phyloP scores from a whole-genome alignment of 1,140 invertebrate species.

The Mya arenaria region DNA sequence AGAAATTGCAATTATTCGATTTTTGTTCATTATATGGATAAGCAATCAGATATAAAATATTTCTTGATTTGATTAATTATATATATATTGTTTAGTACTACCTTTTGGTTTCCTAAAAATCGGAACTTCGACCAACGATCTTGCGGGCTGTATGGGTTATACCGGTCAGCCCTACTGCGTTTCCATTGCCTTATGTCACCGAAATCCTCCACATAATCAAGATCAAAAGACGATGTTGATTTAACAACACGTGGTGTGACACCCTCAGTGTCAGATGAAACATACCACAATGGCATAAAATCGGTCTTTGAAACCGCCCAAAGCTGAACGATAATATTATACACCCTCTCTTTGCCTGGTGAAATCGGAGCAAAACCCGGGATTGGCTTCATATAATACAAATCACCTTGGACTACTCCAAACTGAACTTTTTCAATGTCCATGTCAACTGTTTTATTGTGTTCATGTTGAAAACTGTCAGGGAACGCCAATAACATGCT shows the following conservation, averaged over 20 bases:
- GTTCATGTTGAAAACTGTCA: constrained; percentile 11
- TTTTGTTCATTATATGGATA: too few relatives aligned
- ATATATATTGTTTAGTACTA: too few relatives aligned
- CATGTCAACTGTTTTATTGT: constrained; percentile 5
- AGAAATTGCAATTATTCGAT: too few relatives aligned
- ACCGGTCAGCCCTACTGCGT: constrained; percentile 11
- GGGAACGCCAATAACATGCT: constrained; percentile 26
- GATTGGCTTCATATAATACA: constrained; percentile 39
- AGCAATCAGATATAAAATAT: too few relatives aligned
- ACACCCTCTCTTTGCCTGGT: constrained; percentile 1
- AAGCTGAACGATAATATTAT: background rate
- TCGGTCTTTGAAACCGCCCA: constrained; percentile 25
- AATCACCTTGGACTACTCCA: constrained; percentile 40
- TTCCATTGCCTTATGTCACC: constrained; percentile 37
- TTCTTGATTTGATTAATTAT: too few relatives aligned
- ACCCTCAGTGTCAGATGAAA: background rate
- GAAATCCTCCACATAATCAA: constrained; percentile 30
- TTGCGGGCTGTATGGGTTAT: constrained; percentile 34
- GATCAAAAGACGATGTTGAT: background rate
- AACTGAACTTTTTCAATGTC: constrained; percentile 14
- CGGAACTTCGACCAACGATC: background rate
- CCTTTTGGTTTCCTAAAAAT: background rate
- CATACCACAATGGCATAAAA: constrained; percentile 41
- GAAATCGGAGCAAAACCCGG: constrained; percentile 11
- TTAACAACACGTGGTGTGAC: constrained; percentile 25